Percentiles rank a stretch among this genome's conserved stretches.
These are phyloP conservation scores for Bufo bufo DNA, from an alignment of 2,113 vertebrate species.

Conservation along the genomic window DNA sequence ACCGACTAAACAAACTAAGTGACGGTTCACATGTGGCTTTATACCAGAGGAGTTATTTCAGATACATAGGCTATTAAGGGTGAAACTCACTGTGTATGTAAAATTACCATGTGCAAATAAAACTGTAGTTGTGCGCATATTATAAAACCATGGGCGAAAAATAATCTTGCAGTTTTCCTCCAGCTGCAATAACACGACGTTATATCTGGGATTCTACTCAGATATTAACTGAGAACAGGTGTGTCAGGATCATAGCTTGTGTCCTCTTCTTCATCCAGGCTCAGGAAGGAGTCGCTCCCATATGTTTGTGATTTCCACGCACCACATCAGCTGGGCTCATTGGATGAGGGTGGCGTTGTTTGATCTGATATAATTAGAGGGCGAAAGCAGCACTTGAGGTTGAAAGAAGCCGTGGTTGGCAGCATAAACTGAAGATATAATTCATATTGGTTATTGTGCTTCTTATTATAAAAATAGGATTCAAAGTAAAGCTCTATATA, in stretches of 20 bases:
- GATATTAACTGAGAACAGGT: constrained; percentile 8
- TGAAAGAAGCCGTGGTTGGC: constrained; percentile 10
- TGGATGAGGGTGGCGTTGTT: neutral
- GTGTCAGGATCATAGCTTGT: neutral
- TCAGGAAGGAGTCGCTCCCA: neutral
- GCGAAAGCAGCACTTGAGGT: neutral
- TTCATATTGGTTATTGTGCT: neutral
- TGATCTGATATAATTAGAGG: constrained; percentile 37
- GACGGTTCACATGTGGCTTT: neutral
- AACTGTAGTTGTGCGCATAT: neutral
- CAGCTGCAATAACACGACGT: neutral
- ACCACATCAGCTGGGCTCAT: constrained; percentile 17
- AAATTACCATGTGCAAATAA: neutral
- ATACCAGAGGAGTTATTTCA: neutral
- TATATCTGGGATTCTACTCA: neutral
- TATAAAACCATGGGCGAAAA: neutral
- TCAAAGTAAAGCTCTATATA: neutral
- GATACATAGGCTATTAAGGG: neutral
- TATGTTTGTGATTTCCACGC: constrained; percentile 28
- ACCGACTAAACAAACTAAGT: neutral
- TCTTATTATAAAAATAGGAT: neutral
- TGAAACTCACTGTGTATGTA: neutral
- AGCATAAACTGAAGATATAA: constrained; percentile 9
- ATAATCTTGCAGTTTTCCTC: constrained; percentile 26
- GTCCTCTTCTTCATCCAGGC: neutral